Conservation (phyloP, 2,888 invertebrate genomes). For the Alviniconcha strummeri region DNA sequence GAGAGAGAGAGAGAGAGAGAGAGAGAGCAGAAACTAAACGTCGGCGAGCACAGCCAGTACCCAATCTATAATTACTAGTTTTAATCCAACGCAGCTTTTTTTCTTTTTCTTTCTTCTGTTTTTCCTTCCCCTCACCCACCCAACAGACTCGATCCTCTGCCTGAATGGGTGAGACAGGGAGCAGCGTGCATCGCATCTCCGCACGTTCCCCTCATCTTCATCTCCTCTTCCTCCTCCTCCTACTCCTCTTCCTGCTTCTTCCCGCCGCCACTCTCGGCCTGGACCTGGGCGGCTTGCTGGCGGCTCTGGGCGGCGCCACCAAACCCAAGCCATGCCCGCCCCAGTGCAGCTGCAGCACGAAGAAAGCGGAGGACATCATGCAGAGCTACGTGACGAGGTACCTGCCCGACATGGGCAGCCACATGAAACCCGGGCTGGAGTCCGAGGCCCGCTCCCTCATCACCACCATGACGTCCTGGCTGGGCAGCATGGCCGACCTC, state of each 20-base stretch:
- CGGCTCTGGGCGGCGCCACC: neutral
- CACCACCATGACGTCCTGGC: conserved; percentile 18
- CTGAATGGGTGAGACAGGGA: neutral
- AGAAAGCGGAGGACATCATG: conserved; percentile 17
- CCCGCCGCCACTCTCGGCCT: neutral
- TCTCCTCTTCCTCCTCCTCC: neutral
- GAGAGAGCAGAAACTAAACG: too few species aligned
- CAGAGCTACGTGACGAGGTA: conserved; percentile 19
- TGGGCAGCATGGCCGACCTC: conserved; percentile 27
- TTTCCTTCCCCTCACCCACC: too few species aligned
- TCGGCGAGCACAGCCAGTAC: too few species aligned
- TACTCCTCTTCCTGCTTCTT: neutral
- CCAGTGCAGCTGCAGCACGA: conserved; percentile 16
- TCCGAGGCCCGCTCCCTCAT: conserved; percentile 3
- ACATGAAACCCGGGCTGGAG: conserved; percentile 24
- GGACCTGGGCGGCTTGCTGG: conserved; percentile 25
- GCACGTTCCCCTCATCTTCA: neutral
- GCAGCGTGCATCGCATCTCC: neutral
- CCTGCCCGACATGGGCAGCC: conserved; percentile 26
- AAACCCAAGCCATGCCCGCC: neutral
- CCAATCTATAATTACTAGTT: too few species aligned
- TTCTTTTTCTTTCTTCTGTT: too few species aligned
- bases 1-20: too few species aligned
- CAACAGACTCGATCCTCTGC: neutral
- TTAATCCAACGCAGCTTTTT: too few species aligned